A percentile compares a stretch with the other conserved stretches of the same genome.
Evolutionary conservation across 1,140 invertebrate species (phyloP).

Genomic region (Marisa cornuarietis): DNA sequence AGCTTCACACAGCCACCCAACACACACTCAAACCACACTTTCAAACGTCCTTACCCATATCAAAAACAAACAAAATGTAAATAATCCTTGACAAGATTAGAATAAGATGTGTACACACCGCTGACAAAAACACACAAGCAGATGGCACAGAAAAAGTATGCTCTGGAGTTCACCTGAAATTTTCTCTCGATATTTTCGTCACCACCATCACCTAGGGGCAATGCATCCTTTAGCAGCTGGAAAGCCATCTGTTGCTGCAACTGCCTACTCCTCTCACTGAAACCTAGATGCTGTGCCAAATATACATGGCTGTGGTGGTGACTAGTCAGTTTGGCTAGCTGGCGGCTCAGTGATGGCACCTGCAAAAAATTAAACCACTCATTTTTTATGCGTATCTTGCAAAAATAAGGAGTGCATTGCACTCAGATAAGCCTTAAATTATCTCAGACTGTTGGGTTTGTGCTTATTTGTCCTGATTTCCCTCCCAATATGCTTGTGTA

Average conservation of each 20-base stretch:
- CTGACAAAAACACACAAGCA: background rate
- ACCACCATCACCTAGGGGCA: background rate
- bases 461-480: background rate
- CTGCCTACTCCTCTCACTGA: background rate
- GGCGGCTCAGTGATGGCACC: conserved; percentile 7
- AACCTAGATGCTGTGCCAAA: background rate
- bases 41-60: no score
- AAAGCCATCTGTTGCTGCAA: conserved; percentile 12
- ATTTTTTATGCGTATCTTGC: background rate
- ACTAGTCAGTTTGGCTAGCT: background rate
- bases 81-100: background rate
- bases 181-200: no score
- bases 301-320: conserved; percentile 20
- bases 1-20: no score
- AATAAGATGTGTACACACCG: background rate
- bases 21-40: no score
- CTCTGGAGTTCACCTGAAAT: no score
- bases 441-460: background rate
- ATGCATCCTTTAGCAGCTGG: background rate
- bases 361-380: background rate
- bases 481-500: background rate
- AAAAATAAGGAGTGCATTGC: background rate
- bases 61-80: background rate
- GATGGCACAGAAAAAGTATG: no score
- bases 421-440: background rate